phyloP scores from a whole-genome alignment of 2,113 vertebrate genomes.

The Acrocephalus kingi region DNA sequence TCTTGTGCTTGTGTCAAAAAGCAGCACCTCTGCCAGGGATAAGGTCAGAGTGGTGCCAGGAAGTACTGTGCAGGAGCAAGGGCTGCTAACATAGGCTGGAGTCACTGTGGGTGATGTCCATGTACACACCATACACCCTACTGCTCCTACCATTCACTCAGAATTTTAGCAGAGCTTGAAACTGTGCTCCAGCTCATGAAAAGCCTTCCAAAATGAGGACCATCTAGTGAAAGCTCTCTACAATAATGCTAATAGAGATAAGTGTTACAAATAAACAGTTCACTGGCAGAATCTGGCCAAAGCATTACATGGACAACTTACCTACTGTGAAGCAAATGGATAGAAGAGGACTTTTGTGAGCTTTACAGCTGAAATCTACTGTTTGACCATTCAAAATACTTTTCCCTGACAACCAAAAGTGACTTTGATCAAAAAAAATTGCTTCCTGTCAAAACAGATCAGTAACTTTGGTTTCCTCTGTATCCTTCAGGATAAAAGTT shows the following conservation, averaged over 20 bases:
- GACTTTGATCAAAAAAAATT: background rate
- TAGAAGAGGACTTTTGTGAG: background rate
- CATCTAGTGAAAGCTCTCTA: background rate
- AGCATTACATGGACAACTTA: background rate
- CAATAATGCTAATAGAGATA: background rate
- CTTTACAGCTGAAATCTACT: background rate
- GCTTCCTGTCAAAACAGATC: background rate
- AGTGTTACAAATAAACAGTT: background rate
- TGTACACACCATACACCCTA: rapidly evolving
- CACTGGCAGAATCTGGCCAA: background rate
- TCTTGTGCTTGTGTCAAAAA: rapidly evolving
- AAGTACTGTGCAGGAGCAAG: background rate
- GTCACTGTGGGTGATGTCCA: too few relatives aligned
- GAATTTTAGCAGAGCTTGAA: background rate
- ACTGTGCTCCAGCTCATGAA: background rate
- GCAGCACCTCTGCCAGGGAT: background rate
- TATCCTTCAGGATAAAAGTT: background rate
- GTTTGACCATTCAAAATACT: background rate
- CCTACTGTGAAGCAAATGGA: background rate
- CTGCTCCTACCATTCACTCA: background rate
- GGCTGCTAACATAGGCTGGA: background rate
- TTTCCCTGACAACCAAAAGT: background rate
- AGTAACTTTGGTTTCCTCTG: background rate
- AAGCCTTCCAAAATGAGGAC: background rate
- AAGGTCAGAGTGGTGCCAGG: background rate